Conservation (phyloP, 1,140 invertebrate genomes). For the Tribolium madens region DNA sequence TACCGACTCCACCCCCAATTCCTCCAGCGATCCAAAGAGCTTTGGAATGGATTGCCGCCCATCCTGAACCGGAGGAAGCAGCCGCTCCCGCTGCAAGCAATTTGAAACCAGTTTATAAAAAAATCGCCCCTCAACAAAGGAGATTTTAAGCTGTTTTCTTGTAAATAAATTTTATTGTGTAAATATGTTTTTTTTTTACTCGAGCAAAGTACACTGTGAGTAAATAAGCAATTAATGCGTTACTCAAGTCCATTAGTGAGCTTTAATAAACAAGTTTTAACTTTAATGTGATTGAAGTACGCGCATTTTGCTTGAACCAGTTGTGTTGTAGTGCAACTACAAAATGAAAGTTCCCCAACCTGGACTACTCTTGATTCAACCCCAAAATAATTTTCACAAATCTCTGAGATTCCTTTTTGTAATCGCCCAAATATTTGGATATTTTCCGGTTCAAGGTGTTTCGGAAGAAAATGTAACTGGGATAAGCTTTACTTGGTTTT, state of each 20-base stretch:
- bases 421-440: constrained; percentile 6
- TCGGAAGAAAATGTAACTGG: neutral
- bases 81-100: constrained; percentile 33
- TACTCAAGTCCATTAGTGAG: neutral
- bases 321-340: no score
- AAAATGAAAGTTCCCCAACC: neutral
- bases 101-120: constrained; percentile 28
- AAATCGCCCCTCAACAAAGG: constrained; percentile 10
- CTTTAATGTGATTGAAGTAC: neutral
- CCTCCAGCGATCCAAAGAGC: constrained; percentile 62
- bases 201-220: no score
- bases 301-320: no score
- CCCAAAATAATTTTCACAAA: constrained; percentile 11
- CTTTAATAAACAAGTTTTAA: neutral
- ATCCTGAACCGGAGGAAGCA: constrained; percentile 56
- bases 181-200: constrained; percentile 7
- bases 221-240: no score
- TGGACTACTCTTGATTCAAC: neutral
- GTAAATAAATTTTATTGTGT: constrained; percentile 41
- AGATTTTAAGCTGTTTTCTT: constrained; percentile 32
- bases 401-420: constrained; percentile 4
- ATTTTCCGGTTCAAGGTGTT: constrained; percentile 7
- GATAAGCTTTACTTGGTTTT: neutral
- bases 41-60: constrained; percentile 62
- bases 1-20: constrained; percentile 69